A percentile compares a stretch with the other conserved stretches of the same genome.
Evolutionary conservation across 2,797 vertebrate genomes (phyloP).

Genomic region (Falco concolor): DNA sequence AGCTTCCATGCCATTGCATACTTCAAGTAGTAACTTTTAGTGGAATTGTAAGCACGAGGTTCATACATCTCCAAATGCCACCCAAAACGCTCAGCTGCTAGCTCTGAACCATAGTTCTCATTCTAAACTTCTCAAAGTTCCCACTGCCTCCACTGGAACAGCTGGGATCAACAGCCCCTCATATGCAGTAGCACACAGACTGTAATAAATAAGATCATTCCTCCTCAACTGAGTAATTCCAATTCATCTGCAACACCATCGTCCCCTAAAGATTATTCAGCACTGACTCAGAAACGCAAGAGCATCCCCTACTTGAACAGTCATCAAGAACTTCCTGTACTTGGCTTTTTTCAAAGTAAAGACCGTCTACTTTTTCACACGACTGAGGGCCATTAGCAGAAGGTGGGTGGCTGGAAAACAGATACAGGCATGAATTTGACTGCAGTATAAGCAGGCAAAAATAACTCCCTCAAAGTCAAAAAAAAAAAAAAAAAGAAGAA

Average conservation of each 20-base stretch:
- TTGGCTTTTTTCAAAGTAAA: neutral
- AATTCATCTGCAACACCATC: neutral
- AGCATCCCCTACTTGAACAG: neutral
- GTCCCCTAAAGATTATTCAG: neutral
- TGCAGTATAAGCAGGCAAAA: neutral
- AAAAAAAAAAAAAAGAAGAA: neutral
- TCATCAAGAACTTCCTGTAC: neutral
- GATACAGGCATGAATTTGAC: neutral
- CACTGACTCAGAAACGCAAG: neutral
- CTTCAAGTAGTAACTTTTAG: neutral
- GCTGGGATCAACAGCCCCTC: neutral
- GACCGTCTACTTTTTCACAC: neutral
- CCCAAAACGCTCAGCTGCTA: neutral
- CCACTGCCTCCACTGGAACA: neutral
- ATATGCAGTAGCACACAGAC: neutral
- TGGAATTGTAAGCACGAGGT: neutral
- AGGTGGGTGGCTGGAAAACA: neutral
- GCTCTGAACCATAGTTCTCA: neutral
- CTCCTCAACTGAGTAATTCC: neutral
- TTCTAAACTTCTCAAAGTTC: neutral
- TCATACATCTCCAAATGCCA: neutral
- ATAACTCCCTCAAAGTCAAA: neutral
- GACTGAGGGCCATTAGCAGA: neutral
- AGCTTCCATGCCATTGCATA: neutral
- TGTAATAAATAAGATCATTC: neutral